Base-by-base conservation (phyloP, 2,888 invertebrate genomes). In the Lingula anatina region DNA sequence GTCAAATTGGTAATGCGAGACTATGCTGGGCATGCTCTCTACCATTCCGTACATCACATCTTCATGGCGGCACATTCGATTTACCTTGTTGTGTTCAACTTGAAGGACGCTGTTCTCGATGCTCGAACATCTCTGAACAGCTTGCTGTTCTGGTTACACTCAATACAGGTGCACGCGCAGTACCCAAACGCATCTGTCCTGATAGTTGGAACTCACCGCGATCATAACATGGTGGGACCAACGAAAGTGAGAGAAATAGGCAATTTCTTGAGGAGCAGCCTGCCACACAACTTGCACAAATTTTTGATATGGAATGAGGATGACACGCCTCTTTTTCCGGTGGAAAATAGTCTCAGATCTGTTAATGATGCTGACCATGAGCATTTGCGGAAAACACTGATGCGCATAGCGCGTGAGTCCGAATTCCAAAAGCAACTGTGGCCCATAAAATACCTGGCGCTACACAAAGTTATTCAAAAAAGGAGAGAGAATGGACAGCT, bases 31-130 rank as follows among this genome's bases (percentile, higher is more conserved):
- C 61, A 59, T 38, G 59, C 59, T 0, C 46, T 61, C 7, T 61
- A 61, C 40, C 57, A 61, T 50, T 51, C 54, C n/a, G 53, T 55
- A 1, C 59, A 61, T 36, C 61, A 61, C 44, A 50, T 61, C 25
- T 59, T 59, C 49, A 61, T 61, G 61, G 53, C 56, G 27, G 61
- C 56, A 2, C 57, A 59, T 40, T 55, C 55, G 40, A 47, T 61
- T 4, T 61, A 59, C 44, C 23, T 61, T 20, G 49, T 59, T 18
- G 59, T 57, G 36, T 61, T 61, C 41, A 57, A 51, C 42, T 28
- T 59, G n/a, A 50, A 53, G 24, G 61, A 61, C 26, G 61, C 59
- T 3, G 51, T 50, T 9, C 46, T 46, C 20, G 50, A 57, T 36
- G 57, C 55, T 39, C 44, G 48, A n/a, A 5, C 23, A 20, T 41